Base-by-base conservation (phyloP, 2,888 invertebrate species). In the Dryococelus australis region DNA sequence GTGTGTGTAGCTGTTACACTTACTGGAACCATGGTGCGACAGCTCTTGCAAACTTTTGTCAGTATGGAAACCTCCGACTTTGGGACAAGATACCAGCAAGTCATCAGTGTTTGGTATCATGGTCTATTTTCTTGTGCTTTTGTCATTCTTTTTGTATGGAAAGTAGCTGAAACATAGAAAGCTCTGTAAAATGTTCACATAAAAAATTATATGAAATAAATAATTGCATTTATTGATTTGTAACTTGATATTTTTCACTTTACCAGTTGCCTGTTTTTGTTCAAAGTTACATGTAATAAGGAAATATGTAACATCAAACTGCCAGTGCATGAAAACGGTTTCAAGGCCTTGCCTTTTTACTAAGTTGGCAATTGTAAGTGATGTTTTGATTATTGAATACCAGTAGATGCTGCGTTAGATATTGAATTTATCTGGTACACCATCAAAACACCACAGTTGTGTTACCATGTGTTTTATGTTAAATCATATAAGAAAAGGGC, bases 101-200 rank as follows among this genome's bases (percentile, higher is more conserved):
- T 65, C 65, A 65, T 65, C 65, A 65, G 65, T 65, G 65, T 65
- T n/a, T 65, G 65, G 65, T 65, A 87, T 85, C 86, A 85, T 85
- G 83, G 86, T 88, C 88, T 86, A 86, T 87, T 85, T 86, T 87
- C 51, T 87, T 88, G 88, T 89, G 88, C 88, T 89, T 88, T 87
- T 83, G 84, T 88, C 88, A 87, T 89, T 89, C 87, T 88, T 88
- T 87, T 88, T 86, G 65, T 87, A 86, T 86, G 51, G 81, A 88
- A 86, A 85, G 86, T 87, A 86, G 85, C 87, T 86, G 26, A 85
- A 86, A 83, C 51, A 86, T 87, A 87, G 87, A 87, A 88, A 88
- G 88, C 88, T 88, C 89, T 89, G 89, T 89, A 89, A 86, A 88
- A 88, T 89, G 89, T 89, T 89, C 87, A 88, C 87, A 89, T 87